Conservation (phyloP, 1,140 invertebrate species). For the Saccostrea glomerata region DNA sequence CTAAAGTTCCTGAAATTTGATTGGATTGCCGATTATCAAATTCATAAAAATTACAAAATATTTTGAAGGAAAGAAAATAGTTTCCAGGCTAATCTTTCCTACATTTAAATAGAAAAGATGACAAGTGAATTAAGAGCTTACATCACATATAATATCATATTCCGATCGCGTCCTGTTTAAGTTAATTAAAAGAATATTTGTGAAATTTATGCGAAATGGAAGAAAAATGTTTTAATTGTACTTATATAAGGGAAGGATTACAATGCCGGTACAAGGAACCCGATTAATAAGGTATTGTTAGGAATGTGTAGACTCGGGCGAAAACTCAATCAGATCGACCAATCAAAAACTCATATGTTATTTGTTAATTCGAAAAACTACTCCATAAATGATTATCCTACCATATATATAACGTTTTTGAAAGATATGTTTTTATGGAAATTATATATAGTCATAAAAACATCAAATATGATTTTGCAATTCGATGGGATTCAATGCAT, state of each 20-base stretch:
- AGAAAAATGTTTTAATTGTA: not conserved
- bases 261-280: not conserved
- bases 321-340: too few relatives aligned
- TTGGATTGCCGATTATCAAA: not conserved
- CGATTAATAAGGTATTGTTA: not conserved
- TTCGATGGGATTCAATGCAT: too few relatives aligned
- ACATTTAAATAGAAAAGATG: not conserved
- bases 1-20: not conserved
- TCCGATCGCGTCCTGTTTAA: conserved; percentile 4
- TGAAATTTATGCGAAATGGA: not conserved
- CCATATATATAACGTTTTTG: too few relatives aligned
- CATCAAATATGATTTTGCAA: too few relatives aligned
- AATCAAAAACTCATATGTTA: too few relatives aligned
- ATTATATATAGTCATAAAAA: too few relatives aligned
- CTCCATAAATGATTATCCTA: too few relatives aligned
- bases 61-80: not conserved
- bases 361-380: too few relatives aligned
- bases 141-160: not conserved
- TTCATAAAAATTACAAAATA: not conserved
- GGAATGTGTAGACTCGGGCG: too few relatives aligned
- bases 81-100: not conserved
- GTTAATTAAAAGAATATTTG: not conserved
- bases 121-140: not conserved
- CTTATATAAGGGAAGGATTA: not conserved
- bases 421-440: too few relatives aligned